Conservation (phyloP, 1,140 invertebrate genomes). For the Platyura marginata region DNA sequence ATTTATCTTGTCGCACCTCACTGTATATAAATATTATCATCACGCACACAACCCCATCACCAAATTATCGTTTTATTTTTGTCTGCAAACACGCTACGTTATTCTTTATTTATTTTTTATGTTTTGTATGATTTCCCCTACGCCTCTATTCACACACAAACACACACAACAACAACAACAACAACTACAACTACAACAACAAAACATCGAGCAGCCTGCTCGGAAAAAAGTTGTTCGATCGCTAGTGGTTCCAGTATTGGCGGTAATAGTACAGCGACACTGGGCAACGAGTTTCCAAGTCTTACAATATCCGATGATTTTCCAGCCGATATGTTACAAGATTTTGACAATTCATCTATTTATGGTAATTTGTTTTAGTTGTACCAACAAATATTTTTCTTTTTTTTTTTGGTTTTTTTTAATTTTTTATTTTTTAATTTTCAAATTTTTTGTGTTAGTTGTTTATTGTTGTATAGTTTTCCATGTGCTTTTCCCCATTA, state of each 20-base stretch:
- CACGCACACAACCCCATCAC: no score
- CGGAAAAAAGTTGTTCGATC: conserved; percentile 18
- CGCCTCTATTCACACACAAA: background rate
- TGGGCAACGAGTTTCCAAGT: conserved; percentile 17
- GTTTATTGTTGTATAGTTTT: background rate
- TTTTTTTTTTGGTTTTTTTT: background rate
- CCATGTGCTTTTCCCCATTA: background rate
- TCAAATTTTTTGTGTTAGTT: background rate
- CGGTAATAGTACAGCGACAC: conserved; percentile 13
- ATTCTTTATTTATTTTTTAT: background rate
- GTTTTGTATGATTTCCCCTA: background rate
- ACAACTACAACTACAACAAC: background rate
- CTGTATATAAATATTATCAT: no score
- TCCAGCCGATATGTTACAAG: conserved; percentile 17
- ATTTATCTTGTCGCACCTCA: no score
- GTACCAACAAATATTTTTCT: background rate
- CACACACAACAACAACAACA: background rate
- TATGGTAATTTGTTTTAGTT: conserved; percentile 23
- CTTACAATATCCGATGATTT: conserved; percentile 22
- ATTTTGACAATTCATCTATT: conserved; percentile 15
- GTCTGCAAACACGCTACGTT: no score
- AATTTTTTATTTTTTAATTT: background rate
- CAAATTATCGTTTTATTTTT: no score
- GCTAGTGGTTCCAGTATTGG: conserved; percentile 18
- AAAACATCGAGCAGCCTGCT: conserved; percentile 13